Evolutionary conservation across 2,113 vertebrate species (phyloP).

Genomic region (Circaetus gallicus): DNA sequence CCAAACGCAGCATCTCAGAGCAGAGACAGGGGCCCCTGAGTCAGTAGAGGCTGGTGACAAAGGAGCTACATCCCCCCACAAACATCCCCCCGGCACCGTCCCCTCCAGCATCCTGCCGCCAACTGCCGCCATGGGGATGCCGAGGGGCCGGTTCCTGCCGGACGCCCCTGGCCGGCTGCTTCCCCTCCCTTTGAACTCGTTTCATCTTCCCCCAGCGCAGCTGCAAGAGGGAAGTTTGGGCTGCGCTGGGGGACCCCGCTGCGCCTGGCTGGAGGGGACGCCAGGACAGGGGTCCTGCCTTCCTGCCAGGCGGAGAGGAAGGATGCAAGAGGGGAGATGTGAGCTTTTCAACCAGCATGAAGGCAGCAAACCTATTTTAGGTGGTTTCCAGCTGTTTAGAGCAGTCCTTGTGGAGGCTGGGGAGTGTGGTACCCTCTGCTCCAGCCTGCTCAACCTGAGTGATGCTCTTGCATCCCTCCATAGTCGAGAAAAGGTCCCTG

Average conservation of each 20-base stretch:
- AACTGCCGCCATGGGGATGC: not conserved
- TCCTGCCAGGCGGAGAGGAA: not conserved
- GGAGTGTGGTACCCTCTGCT: not conserved
- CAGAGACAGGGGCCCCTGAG: accelerated
- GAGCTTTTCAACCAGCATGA: not conserved
- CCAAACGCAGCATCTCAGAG: accelerated
- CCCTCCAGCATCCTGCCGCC: not conserved
- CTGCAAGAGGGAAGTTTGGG: not conserved
- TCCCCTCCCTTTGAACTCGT: conserved; percentile 48
- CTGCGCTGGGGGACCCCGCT: not conserved
- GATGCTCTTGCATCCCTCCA: not conserved
- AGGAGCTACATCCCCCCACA: not conserved
- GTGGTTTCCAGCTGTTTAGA: not conserved
- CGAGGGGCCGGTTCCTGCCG: not conserved
- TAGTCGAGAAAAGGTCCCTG: accelerated
- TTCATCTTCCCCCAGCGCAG: not conserved
- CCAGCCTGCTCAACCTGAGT: not conserved
- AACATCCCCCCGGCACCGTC: not conserved
- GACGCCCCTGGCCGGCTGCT: not conserved
- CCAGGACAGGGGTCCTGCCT: not conserved
- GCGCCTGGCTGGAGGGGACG: not conserved
- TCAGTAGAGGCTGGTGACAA: not conserved
- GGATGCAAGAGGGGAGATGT: not conserved
- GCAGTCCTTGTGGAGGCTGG: not conserved
- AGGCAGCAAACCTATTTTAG: conserved; percentile 1